Conservation (phyloP, 2,888 invertebrate species). For the Scrobipalpa atriplicella region DNA sequence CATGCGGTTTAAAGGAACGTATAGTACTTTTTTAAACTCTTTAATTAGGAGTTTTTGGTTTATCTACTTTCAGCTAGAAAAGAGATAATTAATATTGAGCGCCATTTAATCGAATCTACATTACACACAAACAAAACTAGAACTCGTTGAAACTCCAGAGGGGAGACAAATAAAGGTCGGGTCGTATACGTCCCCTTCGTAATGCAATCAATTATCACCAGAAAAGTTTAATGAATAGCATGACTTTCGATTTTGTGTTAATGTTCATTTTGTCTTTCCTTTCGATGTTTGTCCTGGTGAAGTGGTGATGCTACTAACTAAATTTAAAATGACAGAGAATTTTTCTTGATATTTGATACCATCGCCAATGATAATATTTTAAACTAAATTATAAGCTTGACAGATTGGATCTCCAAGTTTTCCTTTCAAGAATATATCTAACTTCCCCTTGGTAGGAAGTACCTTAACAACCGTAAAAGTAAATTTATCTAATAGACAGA, state of each 20-base stretch:
- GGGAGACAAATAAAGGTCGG: slow-evolving; percentile 29
- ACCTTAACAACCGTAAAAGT: neutral
- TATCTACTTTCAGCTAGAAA: too few species aligned
- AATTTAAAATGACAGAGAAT: too few species aligned
- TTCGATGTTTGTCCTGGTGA: too few species aligned
- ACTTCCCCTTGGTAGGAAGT: neutral
- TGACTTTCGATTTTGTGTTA: slow-evolving; percentile 26
- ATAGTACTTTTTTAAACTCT: too few species aligned
- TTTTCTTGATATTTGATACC: too few species aligned
- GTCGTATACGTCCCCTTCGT: slow-evolving; percentile 34
- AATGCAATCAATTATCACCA: slow-evolving; percentile 31
- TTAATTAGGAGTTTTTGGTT: too few species aligned
- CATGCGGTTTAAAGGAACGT: too few species aligned
- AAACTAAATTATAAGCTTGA: too few species aligned
- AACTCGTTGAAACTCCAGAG: slow-evolving; percentile 16
- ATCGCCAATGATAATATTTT: too few species aligned
- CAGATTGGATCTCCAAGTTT: too few species aligned
- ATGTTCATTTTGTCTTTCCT: neutral
- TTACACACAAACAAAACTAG: neutral
- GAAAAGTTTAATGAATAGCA: slow-evolving; percentile 28
- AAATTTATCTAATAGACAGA: slow-evolving; percentile 38
- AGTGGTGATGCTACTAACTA: too few species aligned
- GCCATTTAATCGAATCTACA: slow-evolving; percentile 1
- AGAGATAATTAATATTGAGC: too few species aligned
- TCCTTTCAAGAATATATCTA: neutral